phyloP scores from a whole-genome alignment of 2,113 vertebrate species.

The Lepisosteus oculatus region DNA sequence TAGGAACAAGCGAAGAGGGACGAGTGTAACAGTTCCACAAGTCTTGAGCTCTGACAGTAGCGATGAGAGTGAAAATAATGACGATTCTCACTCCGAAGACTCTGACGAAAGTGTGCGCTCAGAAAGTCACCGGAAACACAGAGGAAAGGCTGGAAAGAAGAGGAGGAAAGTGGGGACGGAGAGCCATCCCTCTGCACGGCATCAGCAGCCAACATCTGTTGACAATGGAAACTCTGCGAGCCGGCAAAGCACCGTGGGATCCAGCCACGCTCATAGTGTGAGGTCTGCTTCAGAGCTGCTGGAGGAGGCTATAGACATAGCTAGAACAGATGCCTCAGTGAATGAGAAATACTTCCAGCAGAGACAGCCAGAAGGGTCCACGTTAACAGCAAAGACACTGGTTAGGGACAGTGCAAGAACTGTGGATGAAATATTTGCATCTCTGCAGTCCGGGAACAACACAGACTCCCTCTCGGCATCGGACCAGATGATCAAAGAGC shows the following conservation, averaged over 20 bases:
- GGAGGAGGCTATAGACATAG: constrained; percentile 27
- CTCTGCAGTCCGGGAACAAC: constrained; percentile 44
- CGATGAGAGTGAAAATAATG: constrained; percentile 3
- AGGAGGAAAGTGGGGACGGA: constrained; percentile 22
- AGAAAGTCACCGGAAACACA: background rate
- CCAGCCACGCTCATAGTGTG: constrained; percentile 32
- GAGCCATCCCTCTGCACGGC: constrained; percentile 23
- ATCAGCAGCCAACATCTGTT: constrained; percentile 22
- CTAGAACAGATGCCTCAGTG: constrained; percentile 23
- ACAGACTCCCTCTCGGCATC: constrained; percentile 42
- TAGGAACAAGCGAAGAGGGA: background rate
- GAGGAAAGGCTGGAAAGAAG: constrained; percentile 1
- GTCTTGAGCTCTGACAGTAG: background rate
- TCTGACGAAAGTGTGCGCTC: constrained; percentile 22
- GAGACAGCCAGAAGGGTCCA: constrained; percentile 28
- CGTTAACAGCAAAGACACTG: constrained; percentile 11
- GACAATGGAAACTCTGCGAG: constrained; percentile 11
- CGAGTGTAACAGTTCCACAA: background rate
- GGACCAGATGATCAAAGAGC: constrained; percentile 59
- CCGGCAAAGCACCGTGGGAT: background rate
- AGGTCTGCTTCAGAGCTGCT: constrained; percentile 43
- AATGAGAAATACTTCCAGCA: constrained; percentile 15
- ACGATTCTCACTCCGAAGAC: constrained; percentile 18
- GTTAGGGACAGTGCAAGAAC: constrained; percentile 39
- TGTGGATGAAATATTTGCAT: constrained; percentile 66